Conservation (phyloP, 1,140 invertebrate genomes). For the Apis laboriosa region DNA sequence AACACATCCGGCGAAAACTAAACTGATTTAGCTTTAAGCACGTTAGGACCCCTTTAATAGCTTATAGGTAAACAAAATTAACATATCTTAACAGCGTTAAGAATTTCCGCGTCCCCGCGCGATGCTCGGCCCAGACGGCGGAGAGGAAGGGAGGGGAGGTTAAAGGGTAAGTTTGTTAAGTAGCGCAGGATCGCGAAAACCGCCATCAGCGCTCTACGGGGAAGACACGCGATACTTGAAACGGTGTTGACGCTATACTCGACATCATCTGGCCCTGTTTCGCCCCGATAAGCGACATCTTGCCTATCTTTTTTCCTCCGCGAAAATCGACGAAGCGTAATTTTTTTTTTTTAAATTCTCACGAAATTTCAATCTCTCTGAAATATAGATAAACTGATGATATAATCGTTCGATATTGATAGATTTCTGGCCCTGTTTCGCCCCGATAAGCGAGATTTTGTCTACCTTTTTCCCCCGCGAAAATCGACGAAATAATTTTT, state of each 20-base stretch:
- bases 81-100: constrained; percentile 82
- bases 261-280: constrained; percentile 26
- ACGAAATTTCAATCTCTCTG: too few species aligned
- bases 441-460: too few species aligned
- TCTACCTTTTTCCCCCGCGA: too few species aligned
- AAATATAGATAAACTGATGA: too few species aligned
- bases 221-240: constrained; percentile 55
- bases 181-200: constrained; percentile 61
- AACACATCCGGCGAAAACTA: constrained; percentile 79
- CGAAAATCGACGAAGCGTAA: too few species aligned
- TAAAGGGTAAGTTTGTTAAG: constrained; percentile 68
- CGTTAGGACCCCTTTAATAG: constrained; percentile 81
- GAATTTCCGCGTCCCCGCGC: constrained; percentile 76
- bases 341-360: too few species aligned
- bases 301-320: not conserved
- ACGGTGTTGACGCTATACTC: constrained; percentile 44
- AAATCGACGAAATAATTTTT: too few species aligned
- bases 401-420: too few species aligned
- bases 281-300: constrained; percentile 20
- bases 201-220: constrained; percentile 49
- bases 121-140: constrained; percentile 50
- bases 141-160: not conserved
- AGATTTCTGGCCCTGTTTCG: too few species aligned
- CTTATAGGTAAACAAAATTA: constrained; percentile 82
- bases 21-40: constrained; percentile 81